A percentile compares a stretch with the other conserved stretches of the same genome.
phyloP scores from a whole-genome alignment of 1,140 invertebrate species.

The Sweltsa coloradensis region DNA sequence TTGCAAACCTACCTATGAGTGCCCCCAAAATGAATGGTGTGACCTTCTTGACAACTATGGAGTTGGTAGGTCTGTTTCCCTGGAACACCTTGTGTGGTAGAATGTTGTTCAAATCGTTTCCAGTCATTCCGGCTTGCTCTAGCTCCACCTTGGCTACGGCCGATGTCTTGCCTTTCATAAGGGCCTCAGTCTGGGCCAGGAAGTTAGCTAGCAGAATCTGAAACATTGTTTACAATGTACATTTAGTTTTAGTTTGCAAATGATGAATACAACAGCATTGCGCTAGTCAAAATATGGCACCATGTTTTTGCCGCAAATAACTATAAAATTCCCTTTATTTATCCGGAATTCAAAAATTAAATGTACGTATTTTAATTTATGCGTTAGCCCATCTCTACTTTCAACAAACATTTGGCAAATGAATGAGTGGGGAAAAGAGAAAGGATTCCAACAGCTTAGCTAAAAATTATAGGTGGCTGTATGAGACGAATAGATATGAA shows the following conservation, averaged over 20 bases:
- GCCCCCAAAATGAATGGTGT: constrained; percentile 90
- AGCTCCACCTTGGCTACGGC: constrained; percentile 66
- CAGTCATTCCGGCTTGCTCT: constrained; percentile 52
- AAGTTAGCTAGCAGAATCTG: constrained; percentile 95
- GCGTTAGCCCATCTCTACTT: too few species aligned
- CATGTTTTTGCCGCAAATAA: too few species aligned
- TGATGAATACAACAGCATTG: background rate
- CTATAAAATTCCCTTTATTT: too few species aligned
- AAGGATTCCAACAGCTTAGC: too few species aligned
- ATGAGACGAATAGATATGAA: too few species aligned
- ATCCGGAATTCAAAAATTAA: too few species aligned
- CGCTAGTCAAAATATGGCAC: too few species aligned
- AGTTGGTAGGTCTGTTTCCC: constrained; percentile 96
- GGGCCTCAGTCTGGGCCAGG: constrained; percentile 94
- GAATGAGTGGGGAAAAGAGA: too few species aligned
- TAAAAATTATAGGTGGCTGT: too few species aligned
- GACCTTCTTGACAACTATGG: constrained; percentile 86
- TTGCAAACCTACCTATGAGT: constrained; percentile 68
- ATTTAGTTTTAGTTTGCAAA: constrained; percentile 4
- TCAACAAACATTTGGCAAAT: too few species aligned
- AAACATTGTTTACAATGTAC: constrained; percentile 10
- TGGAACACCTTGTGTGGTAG: constrained; percentile 94
- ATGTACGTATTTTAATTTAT: too few species aligned
- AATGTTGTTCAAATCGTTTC: constrained; percentile 62
- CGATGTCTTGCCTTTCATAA: constrained; percentile 83